Evolutionary conservation across 35 echinoderm and acorn worm genomes (phyloP), one percentile per base, ranked within the genome.

Genomic region (Lytechinus variegatus): DNA sequence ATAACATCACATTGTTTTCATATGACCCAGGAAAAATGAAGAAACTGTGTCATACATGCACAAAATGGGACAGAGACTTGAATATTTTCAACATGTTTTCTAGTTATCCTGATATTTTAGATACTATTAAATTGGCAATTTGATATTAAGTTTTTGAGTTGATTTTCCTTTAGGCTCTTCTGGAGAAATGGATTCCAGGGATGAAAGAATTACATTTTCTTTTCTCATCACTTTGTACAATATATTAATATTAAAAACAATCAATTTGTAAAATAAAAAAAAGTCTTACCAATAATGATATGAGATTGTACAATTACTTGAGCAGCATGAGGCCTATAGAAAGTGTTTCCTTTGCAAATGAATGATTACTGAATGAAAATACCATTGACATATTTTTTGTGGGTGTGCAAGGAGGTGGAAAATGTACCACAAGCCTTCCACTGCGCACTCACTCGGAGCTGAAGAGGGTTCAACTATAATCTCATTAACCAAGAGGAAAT

Each of bases 401-500:
- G 12, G 14, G 12, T 19, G 12, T 71, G 16, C 12, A 71, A 19
- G 61, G 14, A 71, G 11, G 61, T 71, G 61, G 14, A 71, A 14
- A 71, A 71, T 71, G 5, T 71, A 13, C 12, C 13, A 71, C 13
- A 71, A 71, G 61, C 61, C 14, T 21, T 21, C 24, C 61, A 71
- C 61, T 71, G 61, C 24, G 24, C 14, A 66, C 24, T 16, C 61
- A 66, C 55, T 11, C 11, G 11, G 13, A 71, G 61, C 61, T 71
- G 14, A 16, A 21, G 61, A 71, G 61, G 61, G 61, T 71, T 71
- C 61, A 89, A 89, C 9, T 53, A 44, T 89, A 89, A 89, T 89
- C 87, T 89, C 87, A 89, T 89, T 89, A 89, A 33, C 87, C 4
- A 29, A 89, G 87, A 89, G 28, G 28, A 89, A 53, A 89, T 53